Base-by-base conservation (phyloP, 2,888 invertebrate genomes). In the Cataglyphis rosenhaueri region DNA sequence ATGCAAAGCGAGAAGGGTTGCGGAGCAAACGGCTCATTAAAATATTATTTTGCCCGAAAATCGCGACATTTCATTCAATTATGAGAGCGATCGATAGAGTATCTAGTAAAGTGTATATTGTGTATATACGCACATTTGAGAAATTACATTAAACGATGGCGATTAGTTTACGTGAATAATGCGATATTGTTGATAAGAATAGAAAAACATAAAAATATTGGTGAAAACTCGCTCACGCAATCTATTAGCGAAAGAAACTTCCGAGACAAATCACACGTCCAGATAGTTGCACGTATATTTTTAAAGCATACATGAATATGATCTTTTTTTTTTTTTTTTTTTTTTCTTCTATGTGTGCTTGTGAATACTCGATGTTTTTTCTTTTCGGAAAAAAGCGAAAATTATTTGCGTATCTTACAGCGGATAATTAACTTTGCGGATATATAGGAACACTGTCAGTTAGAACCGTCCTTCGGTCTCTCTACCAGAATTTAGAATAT, bases 11-110 rank as follows among this genome's bases (percentile, higher is more conserved):
- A 44, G 73, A 55, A 59, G 44, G 32, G 57, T 71, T 35, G 78
- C 44, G 59, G 59, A 35, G 73, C 59, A 79, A 79, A 59, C 44
- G 73, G 59, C 74, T 79, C 59, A 71, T 79, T 78, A 78, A 78
- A 71, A 71, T 71, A 71, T 78, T 79, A 79, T 79, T 79, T 79
- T 44, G 44, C 18, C 44, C 32, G 73, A 71, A 78, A 78, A 78
- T 78, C 78, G 29, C 25, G 32, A 21, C n/a, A 32, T 35, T 70
- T 57, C 32, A 59, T 59, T 78, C 59, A 57, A 59, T 78, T 71
- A 71, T 32, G 25, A 8, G 35, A 15, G 59, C 55, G 59, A 32
- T 44, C 21, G 5, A 6, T 32, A 32, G 32, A 32, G 18, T 18
- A 25, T 15, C n/a, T 41, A 18, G 71, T 12, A 38, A 5, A 65